A percentile compares a stretch with the other conserved stretches of the same genome.
These are phyloP conservation scores for Acanthurus tractus DNA, from an alignment of 2,797 vertebrate genomes.

Conservation along the genomic window DNA sequence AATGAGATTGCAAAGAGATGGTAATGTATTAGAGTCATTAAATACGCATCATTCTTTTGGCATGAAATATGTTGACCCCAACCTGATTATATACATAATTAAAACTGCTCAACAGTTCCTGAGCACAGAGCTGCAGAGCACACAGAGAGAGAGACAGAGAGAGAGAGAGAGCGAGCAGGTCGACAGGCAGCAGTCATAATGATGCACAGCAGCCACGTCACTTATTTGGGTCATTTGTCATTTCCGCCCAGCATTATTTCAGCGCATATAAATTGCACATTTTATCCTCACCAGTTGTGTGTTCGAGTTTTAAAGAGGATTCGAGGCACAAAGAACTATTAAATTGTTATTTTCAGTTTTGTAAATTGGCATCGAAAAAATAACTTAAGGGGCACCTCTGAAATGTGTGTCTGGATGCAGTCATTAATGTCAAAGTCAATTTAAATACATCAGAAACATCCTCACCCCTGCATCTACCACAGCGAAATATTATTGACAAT, in stretches of 20 bases:
- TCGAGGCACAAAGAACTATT: slow-evolving; percentile 31
- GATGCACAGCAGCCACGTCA: slow-evolving; percentile 81
- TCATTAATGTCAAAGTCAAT: slow-evolving; percentile 15
- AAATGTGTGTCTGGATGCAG: slow-evolving; percentile 21
- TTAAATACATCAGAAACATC: slow-evolving; percentile 15
- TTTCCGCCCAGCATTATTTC: slow-evolving; percentile 73
- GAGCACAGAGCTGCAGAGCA: slow-evolving; percentile 74
- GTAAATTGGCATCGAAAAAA: slow-evolving; percentile 25
- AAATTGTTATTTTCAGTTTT: slow-evolving; percentile 40
- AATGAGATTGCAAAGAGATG: slow-evolving; percentile 88
- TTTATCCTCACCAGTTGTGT: slow-evolving; percentile 73
- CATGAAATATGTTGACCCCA: slow-evolving; percentile 93
- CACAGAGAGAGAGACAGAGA: slow-evolving; percentile 58
- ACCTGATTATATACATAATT: slow-evolving; percentile 92
- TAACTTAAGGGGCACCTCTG: slow-evolving; percentile 4
- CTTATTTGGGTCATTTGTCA: slow-evolving; percentile 86
- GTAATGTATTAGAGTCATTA: slow-evolving; percentile 92
- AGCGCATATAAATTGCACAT: slow-evolving; percentile 83
- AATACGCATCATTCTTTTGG: slow-evolving; percentile 92
- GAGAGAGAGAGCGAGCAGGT: slow-evolving; percentile 67
- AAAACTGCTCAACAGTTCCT: slow-evolving; percentile 88
- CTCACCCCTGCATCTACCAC: not conserved
- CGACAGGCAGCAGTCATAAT: slow-evolving; percentile 82
- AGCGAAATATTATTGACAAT: slow-evolving; percentile 21
- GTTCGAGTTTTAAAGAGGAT: slow-evolving; percentile 50